Evolutionary conservation across 2,888 invertebrate species (phyloP), one percentile per base, ranked within the genome.

Genomic region (Subacronicta megacephala): DNA sequence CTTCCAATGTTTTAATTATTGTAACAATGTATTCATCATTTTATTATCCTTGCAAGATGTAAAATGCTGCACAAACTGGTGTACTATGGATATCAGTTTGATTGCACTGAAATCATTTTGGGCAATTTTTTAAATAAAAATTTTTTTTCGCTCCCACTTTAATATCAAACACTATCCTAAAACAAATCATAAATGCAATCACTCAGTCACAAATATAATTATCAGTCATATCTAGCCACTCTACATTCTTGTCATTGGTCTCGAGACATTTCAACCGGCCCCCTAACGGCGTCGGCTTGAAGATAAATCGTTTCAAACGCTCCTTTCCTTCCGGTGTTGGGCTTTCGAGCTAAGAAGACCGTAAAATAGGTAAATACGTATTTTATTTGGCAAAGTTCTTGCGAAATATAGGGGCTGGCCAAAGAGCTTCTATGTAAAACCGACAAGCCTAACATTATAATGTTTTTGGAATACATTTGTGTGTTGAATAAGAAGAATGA

Each of bases 321-420:
- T 83, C 78, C 69, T 71, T 79, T 83, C 80, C 82, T 82, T 82
- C 84, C 82, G 70, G 76, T 71, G 57, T 71, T 58, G 72, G 72
- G 81, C 83, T 82, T 82, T 84, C 81, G 70, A 80, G 80, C 82
- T 76, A 81, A 82, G 76, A 73, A 74, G 65, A 73, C 81, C 85
- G 84, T 87, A 81, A 86, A 86, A 85, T 83, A 82, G 79, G 79
- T 81, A 82, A 83, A 86, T 81, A 83, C 77, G 73, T 78, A 80
- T 81, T 85, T 87, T 86, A 87, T 87, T 84, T 83, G 80, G 78
- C 65, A 58, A 69, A 75, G 68, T 68, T 74, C 71, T 65, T 61
- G 55, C 57, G 40, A 73, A 61, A 58, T 73, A 50, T 65, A 40
- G 43, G 38, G 41, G 43, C 20, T 35, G 7, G 35, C 45, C 50